Evolutionary conservation across 2,888 invertebrate genomes (phyloP), one percentile per base, ranked within the genome.

Genomic region (Thelaira solivaga): DNA sequence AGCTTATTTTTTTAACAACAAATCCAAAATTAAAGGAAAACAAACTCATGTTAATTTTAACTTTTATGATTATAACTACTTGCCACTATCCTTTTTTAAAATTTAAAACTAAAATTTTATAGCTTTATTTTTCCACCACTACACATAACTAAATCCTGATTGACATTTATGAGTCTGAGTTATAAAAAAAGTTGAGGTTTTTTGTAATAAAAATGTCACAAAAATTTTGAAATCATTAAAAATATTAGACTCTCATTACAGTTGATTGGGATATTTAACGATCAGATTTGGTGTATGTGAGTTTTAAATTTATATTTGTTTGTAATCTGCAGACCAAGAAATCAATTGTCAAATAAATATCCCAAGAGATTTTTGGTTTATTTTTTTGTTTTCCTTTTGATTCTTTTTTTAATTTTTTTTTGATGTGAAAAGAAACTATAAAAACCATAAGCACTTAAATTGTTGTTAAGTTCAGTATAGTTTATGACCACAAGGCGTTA

Each of bases 171-270:
- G 69, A 74, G 69, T 65, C 36, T 65, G 41, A 47, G 64, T 13
- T 29, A 45, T 64, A 26, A 61, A 36, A 18, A 22, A 29, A 51
- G 18, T 26, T 16, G 45, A 47, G 36, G 10, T 26, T 57, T 39
- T 69, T 31, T 29, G 64, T 71, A 71, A 74, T 78, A 78, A 78
- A 78, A 78, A 71, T 74, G 78, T 78, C 78, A 74, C 64, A 74
- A 59, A 57, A 47, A 31, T 61, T 69, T 69, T 69, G 31, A 78
- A 74, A 74, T 59, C 69, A 74, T 71, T 74, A 71, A 74, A 73
- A 76, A 49, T 71, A 78, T 78, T 71, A 78, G 65, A 71, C 61
- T 61, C 69, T 74, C 69, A 78, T 78, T 71, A 78, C 69, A 65
- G 61, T 67, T 78, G 65, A 74, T 74, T 65, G 74, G 59, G 16